These are phyloP conservation scores for Ypsolopha sequella DNA, from an alignment of 2,888 invertebrate species.

Conservation along the genomic window DNA sequence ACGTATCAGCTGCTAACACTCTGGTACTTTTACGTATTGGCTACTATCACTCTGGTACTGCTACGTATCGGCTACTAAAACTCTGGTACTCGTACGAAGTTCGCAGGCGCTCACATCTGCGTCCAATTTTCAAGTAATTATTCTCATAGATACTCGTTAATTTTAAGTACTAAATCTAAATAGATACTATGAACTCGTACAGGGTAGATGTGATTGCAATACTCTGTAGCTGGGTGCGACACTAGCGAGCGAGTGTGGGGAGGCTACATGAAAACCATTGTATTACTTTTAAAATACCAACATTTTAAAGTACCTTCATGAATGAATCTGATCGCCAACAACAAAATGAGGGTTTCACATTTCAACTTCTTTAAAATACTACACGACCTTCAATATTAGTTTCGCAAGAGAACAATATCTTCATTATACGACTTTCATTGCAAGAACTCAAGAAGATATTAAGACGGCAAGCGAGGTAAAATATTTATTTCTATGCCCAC, in stretches of 20 bases:
- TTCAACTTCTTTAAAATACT: no score
- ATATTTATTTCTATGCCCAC: no score
- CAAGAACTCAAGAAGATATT: no score
- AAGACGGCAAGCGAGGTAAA: no score
- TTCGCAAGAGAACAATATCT: no score
- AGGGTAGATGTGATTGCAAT: conserved; percentile 65
- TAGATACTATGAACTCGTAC: conserved; percentile 65
- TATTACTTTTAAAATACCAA: no score
- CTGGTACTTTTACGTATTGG: background rate
- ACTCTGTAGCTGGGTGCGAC: conserved; percentile 57
- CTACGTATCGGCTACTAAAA: no score
- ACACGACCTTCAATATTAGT: no score
- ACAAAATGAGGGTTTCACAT: no score
- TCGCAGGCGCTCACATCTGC: conserved; percentile 38
- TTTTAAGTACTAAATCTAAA: conserved; percentile 47
- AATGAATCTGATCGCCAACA: no score
- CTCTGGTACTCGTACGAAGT: conserved; percentile 11
- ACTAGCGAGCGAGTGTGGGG: conserved; percentile 22
- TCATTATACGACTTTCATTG: no score
- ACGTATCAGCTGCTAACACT: conserved; percentile 28
- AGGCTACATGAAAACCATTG: background rate
- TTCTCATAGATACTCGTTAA: conserved; percentile 53
- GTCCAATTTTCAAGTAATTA: conserved; percentile 37
- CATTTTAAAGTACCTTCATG: background rate
- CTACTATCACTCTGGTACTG: no score